phyloP scores from a whole-genome alignment of 1,140 invertebrate genomes.

The Fopius arisanus region DNA sequence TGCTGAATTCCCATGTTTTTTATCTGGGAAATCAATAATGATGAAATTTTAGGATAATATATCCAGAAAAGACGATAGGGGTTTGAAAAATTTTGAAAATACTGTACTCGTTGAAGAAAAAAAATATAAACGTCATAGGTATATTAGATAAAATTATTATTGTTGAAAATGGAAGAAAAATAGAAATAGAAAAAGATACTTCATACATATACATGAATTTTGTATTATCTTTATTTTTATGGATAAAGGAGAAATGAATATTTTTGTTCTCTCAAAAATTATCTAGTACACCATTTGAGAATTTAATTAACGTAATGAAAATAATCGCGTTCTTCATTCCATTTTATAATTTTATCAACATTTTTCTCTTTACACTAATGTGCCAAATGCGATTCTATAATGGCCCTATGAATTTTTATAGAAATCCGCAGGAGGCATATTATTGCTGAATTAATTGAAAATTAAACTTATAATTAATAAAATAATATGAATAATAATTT shows the following conservation, averaged over 20 bases:
- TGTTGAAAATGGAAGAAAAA: slow-evolving; percentile 8
- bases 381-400: slow-evolving; percentile 52
- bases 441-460: no score
- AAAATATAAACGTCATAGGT: slow-evolving; percentile 26
- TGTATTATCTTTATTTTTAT: background rate
- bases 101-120: slow-evolving; percentile 45
- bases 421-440: slow-evolving; percentile 54
- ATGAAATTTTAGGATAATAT: slow-evolving; percentile 50
- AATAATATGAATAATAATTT: no score
- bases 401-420: slow-evolving; percentile 54
- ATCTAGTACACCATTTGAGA: no score
- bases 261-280: no score
- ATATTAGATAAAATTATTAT: slow-evolving; percentile 33
- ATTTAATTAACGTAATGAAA: no score
- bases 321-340: background rate
- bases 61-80: slow-evolving; percentile 41
- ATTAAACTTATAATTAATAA: no score
- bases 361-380: slow-evolving; percentile 33
- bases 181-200: slow-evolving; percentile 25
- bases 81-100: background rate
- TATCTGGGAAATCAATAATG: background rate
- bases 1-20: slow-evolving; percentile 26
- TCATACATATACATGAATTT: background rate
- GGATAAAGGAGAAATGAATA: background rate
- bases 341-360: background rate